A percentile compares a stretch with the other conserved stretches of the same genome.
phyloP scores from a whole-genome alignment of 2,113 vertebrate species.

The Nycticorax nycticorax region DNA sequence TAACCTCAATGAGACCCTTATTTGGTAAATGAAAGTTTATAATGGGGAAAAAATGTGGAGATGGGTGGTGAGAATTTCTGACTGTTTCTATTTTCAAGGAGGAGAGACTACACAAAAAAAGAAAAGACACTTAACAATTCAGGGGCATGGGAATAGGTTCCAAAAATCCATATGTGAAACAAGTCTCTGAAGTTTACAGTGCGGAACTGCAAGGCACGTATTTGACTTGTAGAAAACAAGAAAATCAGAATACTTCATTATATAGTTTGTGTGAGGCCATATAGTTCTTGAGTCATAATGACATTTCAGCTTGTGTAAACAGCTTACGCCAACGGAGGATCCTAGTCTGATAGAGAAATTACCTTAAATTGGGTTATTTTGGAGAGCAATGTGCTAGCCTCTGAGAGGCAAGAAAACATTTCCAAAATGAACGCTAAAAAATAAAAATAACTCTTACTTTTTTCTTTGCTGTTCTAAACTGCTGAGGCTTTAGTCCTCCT shows the following conservation, averaged over 20 bases:
- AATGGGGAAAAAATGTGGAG: not conserved
- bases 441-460: not conserved
- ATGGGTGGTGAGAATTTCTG: not conserved
- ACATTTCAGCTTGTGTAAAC: conserved; percentile 12
- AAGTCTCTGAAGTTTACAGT: not conserved
- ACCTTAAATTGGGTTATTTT: conserved; percentile 6
- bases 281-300: not conserved
- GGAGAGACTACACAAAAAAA: not conserved
- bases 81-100: not conserved
- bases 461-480: not conserved
- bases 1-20: not conserved
- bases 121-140: not conserved
- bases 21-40: not conserved
- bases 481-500: not conserved
- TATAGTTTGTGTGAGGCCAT: not conserved
- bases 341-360: not conserved
- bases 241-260: not conserved
- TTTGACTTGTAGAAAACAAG: not conserved
- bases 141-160: not conserved
- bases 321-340: not conserved
- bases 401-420: conserved; percentile 20
- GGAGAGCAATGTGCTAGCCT: not conserved
- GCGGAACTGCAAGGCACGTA: not conserved
- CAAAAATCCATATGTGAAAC: not conserved
- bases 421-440: not conserved